Evolutionary conservation across 2,113 vertebrate genomes (phyloP).

Genomic region (Bucco capensis): DNA sequence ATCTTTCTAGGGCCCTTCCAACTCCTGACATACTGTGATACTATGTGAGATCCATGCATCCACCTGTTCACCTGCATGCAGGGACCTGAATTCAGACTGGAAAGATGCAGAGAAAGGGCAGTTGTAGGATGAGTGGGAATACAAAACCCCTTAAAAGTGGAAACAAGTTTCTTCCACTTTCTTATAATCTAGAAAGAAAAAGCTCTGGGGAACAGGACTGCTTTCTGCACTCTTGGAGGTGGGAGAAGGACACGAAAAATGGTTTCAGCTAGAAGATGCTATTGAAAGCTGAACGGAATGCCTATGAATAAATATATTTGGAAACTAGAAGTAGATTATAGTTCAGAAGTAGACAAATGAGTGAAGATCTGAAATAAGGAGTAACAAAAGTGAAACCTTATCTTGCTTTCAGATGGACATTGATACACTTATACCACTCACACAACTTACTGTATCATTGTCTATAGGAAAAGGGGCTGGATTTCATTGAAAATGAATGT

Average conservation of each 20-base stretch:
- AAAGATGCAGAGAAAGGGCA: background rate
- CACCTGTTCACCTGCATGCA: background rate
- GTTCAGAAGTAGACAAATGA: background rate
- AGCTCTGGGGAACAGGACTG: background rate
- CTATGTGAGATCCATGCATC: background rate
- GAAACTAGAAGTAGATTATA: background rate
- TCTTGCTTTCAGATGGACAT: background rate
- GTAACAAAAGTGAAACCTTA: background rate
- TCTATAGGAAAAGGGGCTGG: background rate
- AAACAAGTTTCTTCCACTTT: background rate
- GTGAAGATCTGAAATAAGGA: background rate
- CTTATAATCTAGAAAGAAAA: background rate
- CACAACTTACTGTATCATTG: background rate
- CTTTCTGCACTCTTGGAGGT: background rate
- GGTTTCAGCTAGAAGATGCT: background rate
- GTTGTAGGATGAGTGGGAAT: background rate
- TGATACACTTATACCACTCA: background rate
- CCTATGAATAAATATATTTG: background rate
- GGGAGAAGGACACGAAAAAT: background rate
- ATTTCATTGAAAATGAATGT: background rate
- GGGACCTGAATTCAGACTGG: background rate
- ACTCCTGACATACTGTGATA: too few relatives aligned
- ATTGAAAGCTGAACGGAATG: background rate
- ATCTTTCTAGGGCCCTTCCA: too few relatives aligned
- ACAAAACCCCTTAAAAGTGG: accelerated